A percentile compares a stretch with the other conserved stretches of the same genome.
These are phyloP conservation scores for Lasioglossum figueresi DNA, from an alignment of 2,888 invertebrate species.

Conservation along the genomic window DNA sequence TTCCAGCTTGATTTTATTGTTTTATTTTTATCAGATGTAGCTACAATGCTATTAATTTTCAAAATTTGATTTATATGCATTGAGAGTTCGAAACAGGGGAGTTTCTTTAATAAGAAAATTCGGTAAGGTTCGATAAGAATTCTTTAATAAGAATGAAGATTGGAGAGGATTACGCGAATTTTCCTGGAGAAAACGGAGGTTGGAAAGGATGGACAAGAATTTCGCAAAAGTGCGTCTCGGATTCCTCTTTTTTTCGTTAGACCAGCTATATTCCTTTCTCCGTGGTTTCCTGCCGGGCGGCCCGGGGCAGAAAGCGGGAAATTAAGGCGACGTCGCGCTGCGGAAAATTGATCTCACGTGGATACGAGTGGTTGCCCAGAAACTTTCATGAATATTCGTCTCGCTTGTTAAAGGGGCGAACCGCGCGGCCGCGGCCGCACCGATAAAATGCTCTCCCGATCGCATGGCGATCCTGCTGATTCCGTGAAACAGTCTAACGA, in stretches of 20 bases:
- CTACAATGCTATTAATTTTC: too few relatives aligned
- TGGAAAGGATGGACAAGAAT: not conserved
- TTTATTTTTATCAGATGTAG: too few relatives aligned
- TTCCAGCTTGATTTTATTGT: too few relatives aligned
- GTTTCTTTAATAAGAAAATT: not conserved
- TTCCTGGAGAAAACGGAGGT: not conserved
- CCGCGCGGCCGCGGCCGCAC: constrained; percentile 24
- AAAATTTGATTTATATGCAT: too few relatives aligned
- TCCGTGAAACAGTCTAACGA: constrained; percentile 59
- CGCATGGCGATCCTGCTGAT: constrained; percentile 63
- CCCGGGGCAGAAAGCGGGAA: constrained; percentile 80
- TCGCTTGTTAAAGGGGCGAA: constrained; percentile 66
- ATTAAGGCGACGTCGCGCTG: constrained; percentile 73
- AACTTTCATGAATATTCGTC: constrained; percentile 74
- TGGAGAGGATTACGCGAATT: not conserved
- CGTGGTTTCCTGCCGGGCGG: constrained; percentile 44
- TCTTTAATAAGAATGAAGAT: not conserved
- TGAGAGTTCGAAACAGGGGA: not conserved
- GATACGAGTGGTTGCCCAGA: constrained; percentile 51
- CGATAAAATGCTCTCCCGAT: constrained; percentile 51
- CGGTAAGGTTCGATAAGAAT: not conserved
- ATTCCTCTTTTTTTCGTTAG: not conserved
- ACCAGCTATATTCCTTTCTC: constrained; percentile 19
- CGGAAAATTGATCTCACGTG: constrained; percentile 71
- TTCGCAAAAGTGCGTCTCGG: not conserved